phyloP scores from a whole-genome alignment of 2,888 invertebrate genomes.

The Cephus pygmeus region DNA sequence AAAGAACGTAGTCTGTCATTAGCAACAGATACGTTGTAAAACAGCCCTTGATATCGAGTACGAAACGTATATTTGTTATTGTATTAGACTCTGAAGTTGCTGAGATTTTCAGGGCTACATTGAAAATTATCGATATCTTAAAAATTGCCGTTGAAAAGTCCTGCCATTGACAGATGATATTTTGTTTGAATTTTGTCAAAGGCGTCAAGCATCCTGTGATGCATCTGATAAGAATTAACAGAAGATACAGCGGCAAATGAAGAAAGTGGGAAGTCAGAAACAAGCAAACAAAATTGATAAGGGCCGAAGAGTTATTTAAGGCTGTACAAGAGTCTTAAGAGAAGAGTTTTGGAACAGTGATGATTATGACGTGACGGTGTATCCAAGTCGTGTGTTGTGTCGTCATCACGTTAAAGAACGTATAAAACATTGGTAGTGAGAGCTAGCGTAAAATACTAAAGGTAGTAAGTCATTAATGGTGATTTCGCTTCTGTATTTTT shows the following conservation, averaged over 20 bases:
- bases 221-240: neutral
- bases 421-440: neutral
- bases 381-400: neutral
- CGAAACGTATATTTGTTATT: neutral
- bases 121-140: neutral
- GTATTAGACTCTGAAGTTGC: neutral
- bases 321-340: neutral
- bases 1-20: neutral
- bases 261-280: neutral
- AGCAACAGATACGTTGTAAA: neutral
- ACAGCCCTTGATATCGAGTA: neutral
- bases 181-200: neutral
- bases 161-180: neutral
- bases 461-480: neutral
- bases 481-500: neutral
- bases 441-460: neutral
- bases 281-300: neutral
- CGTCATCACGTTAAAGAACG: neutral
- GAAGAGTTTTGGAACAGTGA: neutral
- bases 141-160: neutral
- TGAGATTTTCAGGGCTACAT: neutral
- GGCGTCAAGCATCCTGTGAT: neutral
- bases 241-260: neutral
- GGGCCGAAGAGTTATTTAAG: neutral
- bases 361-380: neutral